Conservation (phyloP, 1,140 invertebrate genomes). For the Drosophila mayri region DNA sequence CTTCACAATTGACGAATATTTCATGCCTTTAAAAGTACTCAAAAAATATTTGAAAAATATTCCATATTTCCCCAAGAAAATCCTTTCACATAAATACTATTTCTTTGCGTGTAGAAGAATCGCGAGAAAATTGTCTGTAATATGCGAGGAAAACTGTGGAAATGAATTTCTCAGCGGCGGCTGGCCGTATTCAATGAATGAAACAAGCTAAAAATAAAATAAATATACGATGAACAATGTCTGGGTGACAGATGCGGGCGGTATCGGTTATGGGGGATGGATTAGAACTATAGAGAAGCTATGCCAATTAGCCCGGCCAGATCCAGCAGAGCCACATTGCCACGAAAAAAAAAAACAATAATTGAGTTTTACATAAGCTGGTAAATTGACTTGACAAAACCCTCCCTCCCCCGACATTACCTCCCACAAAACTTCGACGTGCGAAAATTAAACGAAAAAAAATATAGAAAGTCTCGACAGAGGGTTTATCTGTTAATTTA, state of each 20-base stretch:
- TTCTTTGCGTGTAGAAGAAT: constrained; percentile 4
- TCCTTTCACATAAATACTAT: neutral
- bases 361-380: constrained; percentile 50
- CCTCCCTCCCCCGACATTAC: neutral
- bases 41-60: neutral
- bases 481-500: neutral
- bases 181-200: constrained; percentile 45
- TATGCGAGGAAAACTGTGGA: constrained; percentile 33
- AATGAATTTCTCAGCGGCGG: constrained; percentile 38
- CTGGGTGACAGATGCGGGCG: constrained; percentile 52
- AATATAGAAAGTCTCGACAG: neutral
- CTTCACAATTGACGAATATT: too few species aligned
- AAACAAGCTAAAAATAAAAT: constrained; percentile 49
- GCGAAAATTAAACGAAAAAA: constrained; percentile 32
- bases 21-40: too few species aligned
- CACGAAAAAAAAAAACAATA: constrained; percentile 26
- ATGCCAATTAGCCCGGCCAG: constrained; percentile 49
- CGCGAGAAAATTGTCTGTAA: constrained; percentile 36
- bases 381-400: constrained; percentile 24
- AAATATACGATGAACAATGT: constrained; percentile 50
- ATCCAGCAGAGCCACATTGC: constrained; percentile 38
- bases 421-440: constrained; percentile 8
- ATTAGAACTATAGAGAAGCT: constrained; percentile 45
- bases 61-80: too few species aligned
- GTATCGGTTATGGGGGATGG: constrained; percentile 30